A percentile compares a stretch with the other conserved stretches of the same genome.
phyloP scores from a whole-genome alignment of 2,888 invertebrate species.

The Ectropis crepuscularia region DNA sequence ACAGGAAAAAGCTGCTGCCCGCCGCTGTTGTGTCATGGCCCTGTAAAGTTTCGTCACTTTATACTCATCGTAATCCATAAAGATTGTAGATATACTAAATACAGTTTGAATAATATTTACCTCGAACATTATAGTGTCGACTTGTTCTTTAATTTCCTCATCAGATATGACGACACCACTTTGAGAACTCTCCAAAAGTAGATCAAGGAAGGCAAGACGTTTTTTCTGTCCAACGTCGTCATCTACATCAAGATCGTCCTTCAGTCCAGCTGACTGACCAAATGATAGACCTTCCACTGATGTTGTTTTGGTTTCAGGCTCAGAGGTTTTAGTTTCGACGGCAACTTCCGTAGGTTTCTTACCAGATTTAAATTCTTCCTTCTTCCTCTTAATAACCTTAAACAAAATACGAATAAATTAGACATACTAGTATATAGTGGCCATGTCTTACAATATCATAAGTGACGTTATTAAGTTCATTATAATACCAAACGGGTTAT shows the following conservation, averaged over 20 bases:
- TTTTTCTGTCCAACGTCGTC: slow-evolving; percentile 93
- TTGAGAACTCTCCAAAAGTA: slow-evolving; percentile 91
- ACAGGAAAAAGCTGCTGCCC: slow-evolving; percentile 92
- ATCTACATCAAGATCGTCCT: slow-evolving; percentile 93
- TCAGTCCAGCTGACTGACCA: slow-evolving; percentile 89
- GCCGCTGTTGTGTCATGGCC: slow-evolving; percentile 94
- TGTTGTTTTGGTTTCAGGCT: slow-evolving; percentile 58
- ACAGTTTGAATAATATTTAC: slow-evolving; percentile 64
- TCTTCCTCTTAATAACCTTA: slow-evolving; percentile 89
- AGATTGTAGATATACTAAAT: slow-evolving; percentile 25
- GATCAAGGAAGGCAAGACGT: slow-evolving; percentile 94
- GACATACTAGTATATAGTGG: background rate
- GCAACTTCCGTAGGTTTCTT: slow-evolving; percentile 74
- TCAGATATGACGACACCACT: slow-evolving; percentile 89
- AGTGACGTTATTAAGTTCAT: slow-evolving; percentile 14
- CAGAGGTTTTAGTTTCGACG: slow-evolving; percentile 54
- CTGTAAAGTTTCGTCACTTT: slow-evolving; percentile 56
- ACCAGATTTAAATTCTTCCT: slow-evolving; percentile 89
- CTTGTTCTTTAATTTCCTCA: slow-evolving; percentile 92
- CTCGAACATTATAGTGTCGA: slow-evolving; percentile 95
- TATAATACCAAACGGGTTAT: slow-evolving; percentile 25
- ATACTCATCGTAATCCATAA: slow-evolving; percentile 19
- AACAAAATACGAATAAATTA: slow-evolving; percentile 15
- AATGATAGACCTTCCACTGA: slow-evolving; percentile 88
- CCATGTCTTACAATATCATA: background rate